Base-by-base conservation (phyloP, 2,888 invertebrate species). In the Lycaena phlaeas region DNA sequence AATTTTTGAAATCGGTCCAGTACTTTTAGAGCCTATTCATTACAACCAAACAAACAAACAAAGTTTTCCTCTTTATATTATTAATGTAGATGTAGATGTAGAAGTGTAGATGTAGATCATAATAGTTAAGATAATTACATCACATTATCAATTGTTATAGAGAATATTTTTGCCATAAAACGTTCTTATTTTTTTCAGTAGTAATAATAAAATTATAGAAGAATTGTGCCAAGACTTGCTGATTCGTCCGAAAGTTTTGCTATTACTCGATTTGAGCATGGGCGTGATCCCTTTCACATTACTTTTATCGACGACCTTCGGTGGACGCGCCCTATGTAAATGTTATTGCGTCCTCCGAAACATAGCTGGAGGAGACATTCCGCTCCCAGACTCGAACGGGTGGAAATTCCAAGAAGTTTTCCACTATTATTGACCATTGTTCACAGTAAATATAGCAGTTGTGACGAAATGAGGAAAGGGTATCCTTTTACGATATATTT, bases 261-360 rank as follows among this genome's bases (percentile, higher is more conserved):
- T 68, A 22, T 22, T 2, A 22, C 67, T 70, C 57, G 63, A 56
- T 56, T 63, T 62, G 59, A 34, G 17, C 17, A 11, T 57, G 57
- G 64, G 66, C 64, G 69, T 66, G 72, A 71, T 71, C 73, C 74
- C 68, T 70, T 73, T 72, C 62, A 59, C 66, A 68, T 66, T 69
- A 69, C 69, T 71, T 74, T 73, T 73, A 71, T 67, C 68, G 67
- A 68, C 60, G 62, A 61, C 61, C 64, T 71, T 70, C 68, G 41
- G 41, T 44, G 43, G 45, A 44, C 45, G 45, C n/a, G 9, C 46
- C 72, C 74, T 76, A 78, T 77, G 77, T 70, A 72, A 76, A 77
- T 77, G 69, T 74, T 74, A 76, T 76, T 68, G 67, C 69, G 64
- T 61, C 64, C 60, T 61, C 62, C 61, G 63, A 64, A 67, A 68